Evolutionary conservation across 2,888 invertebrate genomes (phyloP).

Genomic region (Kryphioiulus occultus): DNA sequence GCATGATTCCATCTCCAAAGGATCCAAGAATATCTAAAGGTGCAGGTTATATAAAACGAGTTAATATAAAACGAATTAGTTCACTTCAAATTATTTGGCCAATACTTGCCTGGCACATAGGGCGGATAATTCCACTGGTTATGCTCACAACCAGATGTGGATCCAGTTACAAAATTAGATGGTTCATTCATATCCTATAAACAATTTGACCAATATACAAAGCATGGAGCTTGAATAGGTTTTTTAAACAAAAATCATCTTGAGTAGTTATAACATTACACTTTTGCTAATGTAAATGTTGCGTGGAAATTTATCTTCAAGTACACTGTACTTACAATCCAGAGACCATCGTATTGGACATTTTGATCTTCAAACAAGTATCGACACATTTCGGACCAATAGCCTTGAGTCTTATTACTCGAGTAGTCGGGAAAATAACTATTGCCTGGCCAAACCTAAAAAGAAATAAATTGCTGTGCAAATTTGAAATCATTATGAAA

Average conservation of each 20-base stretch:
- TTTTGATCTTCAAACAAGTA: slow-evolving; percentile 55
- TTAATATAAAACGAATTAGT: too few relatives aligned
- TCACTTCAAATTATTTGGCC: background rate
- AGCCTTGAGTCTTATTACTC: slow-evolving; percentile 54
- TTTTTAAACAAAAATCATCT: too few relatives aligned
- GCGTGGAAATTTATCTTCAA: too few relatives aligned
- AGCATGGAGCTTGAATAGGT: too few relatives aligned
- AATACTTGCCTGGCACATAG: slow-evolving; percentile 55
- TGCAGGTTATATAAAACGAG: too few relatives aligned
- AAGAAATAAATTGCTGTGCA: too few relatives aligned
- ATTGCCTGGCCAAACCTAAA: slow-evolving; percentile 54
- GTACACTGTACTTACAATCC: slow-evolving; percentile 59
- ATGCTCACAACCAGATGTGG: slow-evolving; percentile 54
- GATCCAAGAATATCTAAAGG: slow-evolving; percentile 58
- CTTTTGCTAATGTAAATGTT: too few relatives aligned
- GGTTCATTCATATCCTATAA: slow-evolving; percentile 64
- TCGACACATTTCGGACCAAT: slow-evolving; percentile 56
- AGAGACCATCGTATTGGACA: slow-evolving; percentile 58
- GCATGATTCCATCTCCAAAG: slow-evolving; percentile 52
- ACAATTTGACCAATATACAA: too few relatives aligned
- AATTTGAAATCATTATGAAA: too few relatives aligned
- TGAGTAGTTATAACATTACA: too few relatives aligned
- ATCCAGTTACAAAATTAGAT: slow-evolving; percentile 61
- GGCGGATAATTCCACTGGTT: slow-evolving; percentile 56
- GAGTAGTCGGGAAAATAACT: slow-evolving; percentile 57